Base-by-base conservation (phyloP, 2,797 vertebrate genomes). In the Acanthurus lineatus region DNA sequence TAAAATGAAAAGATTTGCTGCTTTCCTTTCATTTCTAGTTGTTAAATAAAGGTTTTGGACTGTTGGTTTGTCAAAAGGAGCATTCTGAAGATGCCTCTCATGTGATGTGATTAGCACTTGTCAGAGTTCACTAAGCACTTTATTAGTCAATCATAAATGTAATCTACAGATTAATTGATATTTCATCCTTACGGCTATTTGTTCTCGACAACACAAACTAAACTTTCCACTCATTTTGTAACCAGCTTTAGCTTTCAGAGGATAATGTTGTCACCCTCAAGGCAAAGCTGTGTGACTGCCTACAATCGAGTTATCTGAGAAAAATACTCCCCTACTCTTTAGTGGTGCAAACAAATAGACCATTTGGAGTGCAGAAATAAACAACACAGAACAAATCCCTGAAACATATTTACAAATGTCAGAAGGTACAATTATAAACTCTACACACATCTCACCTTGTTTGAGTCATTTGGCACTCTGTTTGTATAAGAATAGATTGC, bases 191-290 rank as follows among this genome's bases (percentile, higher is more conserved):
- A 53, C 45, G 35, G 42, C 62, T 61, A 49, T 63, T 81, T 74
- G 17, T 69, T 69, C 49, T 47, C 79, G 2, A 44, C 4, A 28
- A 75, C 73, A 77, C 71, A 81, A 82, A 75, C 76, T 59, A 61
- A 61, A 64, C 51, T 76, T 69, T 45, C 32, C 28, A 9, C 57
- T 85, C 69, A 71, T 49, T 81, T 59, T 52, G n/a, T 66, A 65
- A 44, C 19, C 52, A 66, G 71, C 78, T 85, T 85, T 79, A 67
- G 76, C 73, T 78, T 35, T 72, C 75, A 52, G 59, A 79, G 66
- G 71, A 65, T 80, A 40, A 79, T 86, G 70, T 83, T 84, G 70
- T 87, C 81, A 76, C 69, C 79, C 81, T 69, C 64, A 69, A 91
- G 81, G 81, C 49, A 65, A 83, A 65, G 49, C 40, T 78, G 51